phyloP scores from a whole-genome alignment of 1,140 invertebrate genomes.

The Trachymyrmex septentrionalis region DNA sequence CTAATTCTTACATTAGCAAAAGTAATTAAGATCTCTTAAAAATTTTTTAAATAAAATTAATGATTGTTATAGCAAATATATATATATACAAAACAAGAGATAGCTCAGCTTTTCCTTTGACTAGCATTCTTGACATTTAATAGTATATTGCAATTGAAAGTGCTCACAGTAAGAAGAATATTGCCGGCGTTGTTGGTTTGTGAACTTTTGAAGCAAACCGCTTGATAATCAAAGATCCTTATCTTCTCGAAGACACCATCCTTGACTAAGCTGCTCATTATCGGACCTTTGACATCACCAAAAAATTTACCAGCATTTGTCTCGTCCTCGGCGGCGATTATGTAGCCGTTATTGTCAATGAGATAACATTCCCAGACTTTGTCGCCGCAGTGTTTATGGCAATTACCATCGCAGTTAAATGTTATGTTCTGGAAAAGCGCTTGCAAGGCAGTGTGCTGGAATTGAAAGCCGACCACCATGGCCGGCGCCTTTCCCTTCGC shows the following conservation, averaged over 20 bases:
- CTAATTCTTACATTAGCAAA: background rate
- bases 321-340: slow-evolving; percentile 92
- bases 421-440: slow-evolving; percentile 94
- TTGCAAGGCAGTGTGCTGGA: slow-evolving; percentile 92
- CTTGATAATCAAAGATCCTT: slow-evolving; percentile 95
- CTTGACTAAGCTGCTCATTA: slow-evolving; percentile 93
- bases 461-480: slow-evolving; percentile 97
- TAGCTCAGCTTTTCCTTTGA: background rate
- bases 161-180: slow-evolving; percentile 88
- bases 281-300: slow-evolving; percentile 91
- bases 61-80: background rate
- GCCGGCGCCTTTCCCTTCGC: slow-evolving; percentile 90
- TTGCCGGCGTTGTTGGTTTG: slow-evolving; percentile 88
- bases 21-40: background rate
- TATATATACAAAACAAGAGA: background rate
- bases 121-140: background rate
- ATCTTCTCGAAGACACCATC: slow-evolving; percentile 93
- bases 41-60: background rate
- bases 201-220: slow-evolving; percentile 92
- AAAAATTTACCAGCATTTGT: slow-evolving; percentile 94
- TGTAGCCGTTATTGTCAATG: slow-evolving; percentile 96
- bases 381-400: slow-evolving; percentile 90
- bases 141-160: background rate
- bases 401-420: slow-evolving; percentile 87
- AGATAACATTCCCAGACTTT: slow-evolving; percentile 93